These are phyloP conservation scores for Myiagra hebetior DNA, from an alignment of 2,113 vertebrate species.

Conservation along the genomic window DNA sequence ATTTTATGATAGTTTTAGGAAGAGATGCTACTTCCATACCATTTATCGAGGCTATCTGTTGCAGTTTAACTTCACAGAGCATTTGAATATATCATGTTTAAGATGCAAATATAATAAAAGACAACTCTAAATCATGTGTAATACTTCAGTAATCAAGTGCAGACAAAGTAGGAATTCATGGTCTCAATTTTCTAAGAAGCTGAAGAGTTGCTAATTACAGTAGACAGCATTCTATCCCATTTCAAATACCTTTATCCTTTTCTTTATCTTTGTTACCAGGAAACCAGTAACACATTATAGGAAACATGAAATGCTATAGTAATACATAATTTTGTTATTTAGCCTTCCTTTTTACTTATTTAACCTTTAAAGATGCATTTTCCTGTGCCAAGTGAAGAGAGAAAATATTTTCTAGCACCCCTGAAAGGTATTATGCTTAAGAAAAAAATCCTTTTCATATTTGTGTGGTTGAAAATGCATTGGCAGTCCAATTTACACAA, in stretches of 20 bases:
- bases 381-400: neutral
- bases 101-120: neutral
- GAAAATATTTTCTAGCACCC: neutral
- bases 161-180: constrained; percentile 9
- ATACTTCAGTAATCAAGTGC: constrained; percentile 7
- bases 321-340: neutral
- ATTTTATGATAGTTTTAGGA: neutral
- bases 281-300: neutral
- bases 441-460: neutral
- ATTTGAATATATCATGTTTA: neutral
- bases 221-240: neutral
- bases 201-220: constrained; percentile 47
- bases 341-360: neutral
- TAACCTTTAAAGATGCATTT: neutral
- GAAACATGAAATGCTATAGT: neutral
- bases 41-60: neutral
- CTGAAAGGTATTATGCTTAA: neutral
- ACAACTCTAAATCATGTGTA: neutral
- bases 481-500: neutral
- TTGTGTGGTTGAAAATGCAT: neutral
- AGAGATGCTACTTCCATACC: neutral
- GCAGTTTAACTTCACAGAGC: neutral
- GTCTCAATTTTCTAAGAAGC: constrained; percentile 9
- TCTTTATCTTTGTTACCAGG: constrained; percentile 21
- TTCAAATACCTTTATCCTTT: constrained; percentile 6